Base-by-base conservation (phyloP, 2,113 vertebrate species). In the Platycercus adscitus region DNA sequence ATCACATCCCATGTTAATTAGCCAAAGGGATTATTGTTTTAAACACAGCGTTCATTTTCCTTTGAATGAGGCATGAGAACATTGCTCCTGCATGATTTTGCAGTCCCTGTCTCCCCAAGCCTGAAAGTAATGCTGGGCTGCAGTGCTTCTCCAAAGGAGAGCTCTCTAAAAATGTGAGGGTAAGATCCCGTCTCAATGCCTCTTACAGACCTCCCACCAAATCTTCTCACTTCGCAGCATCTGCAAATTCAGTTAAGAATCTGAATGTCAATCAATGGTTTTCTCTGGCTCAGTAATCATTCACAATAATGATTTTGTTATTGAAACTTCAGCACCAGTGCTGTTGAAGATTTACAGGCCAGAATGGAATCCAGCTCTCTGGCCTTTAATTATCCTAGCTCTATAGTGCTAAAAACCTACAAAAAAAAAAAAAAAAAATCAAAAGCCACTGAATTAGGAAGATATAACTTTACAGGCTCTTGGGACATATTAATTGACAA, bases 231-330 rank as follows among this genome's bases (percentile, higher is more conserved):
- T 95, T 89, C 0, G 46, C 88, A 90, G 92, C 94, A 91, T 97
- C 96, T 97, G 94, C 93, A 97, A 89, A 95, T 89, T 96, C 93
- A 91, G 89, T 81, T 89, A 89, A 95, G 94, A 94, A 96, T 79
- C 94, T 95, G 89, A 94, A 95, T 87, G 94, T 94, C 91, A 95
- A 93, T 95, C 95, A 95, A 76, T 80, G 89, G 86, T 95, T 95
- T 96, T 96, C 94, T 95, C 95, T 96, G 96, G 95, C 95, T 95
- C 95, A 96, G 93, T 95, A 95, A 95, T 97, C 94, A 96, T 71
- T 93, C 93, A 91, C 95, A 96, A 97, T 95, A 95, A 93, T 97
- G 94, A 97, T 92, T 94, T 87, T 95, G 89, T 95, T 94, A 85
- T 85, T 95, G 94, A 92, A 97, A 96, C 84, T 89, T 94, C 93